A percentile compares a stretch with the other conserved stretches of the same genome.
Evolutionary conservation across 2,113 vertebrate species (phyloP).

Genomic region (Phaethornis superciliosus): DNA sequence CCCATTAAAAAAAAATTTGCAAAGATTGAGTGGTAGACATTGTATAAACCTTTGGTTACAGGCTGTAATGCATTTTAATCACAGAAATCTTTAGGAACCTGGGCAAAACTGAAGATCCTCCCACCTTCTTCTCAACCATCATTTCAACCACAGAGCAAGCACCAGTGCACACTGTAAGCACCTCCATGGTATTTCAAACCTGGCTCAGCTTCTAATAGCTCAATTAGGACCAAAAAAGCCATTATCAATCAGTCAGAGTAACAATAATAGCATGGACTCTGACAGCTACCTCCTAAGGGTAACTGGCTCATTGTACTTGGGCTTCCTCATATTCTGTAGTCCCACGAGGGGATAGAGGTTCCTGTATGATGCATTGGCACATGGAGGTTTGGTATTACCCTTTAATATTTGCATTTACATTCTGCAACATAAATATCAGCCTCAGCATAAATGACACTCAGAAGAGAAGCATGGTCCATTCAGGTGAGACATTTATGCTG

Average conservation of each 20-base stretch:
- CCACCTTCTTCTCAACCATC: background rate
- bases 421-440: background rate
- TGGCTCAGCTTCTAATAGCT: background rate
- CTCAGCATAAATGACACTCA: background rate
- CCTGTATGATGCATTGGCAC: background rate
- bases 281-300: background rate
- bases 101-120: background rate
- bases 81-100: background rate
- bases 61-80: background rate
- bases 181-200: constrained; percentile 11
- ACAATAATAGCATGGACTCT: background rate
- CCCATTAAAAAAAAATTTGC: background rate
- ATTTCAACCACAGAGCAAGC: constrained; percentile 20
- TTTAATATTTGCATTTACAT: background rate
- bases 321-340: background rate
- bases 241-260: constrained; percentile 14
- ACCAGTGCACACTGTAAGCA: background rate
- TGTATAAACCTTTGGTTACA: background rate
- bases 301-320: background rate
- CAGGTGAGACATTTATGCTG: background rate
- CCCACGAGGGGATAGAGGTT: background rate
- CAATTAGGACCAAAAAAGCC: constrained; percentile 14
- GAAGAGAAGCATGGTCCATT: background rate
- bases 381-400: background rate
- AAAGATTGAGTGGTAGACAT: background rate